Base-by-base conservation (phyloP, 2,113 vertebrate genomes). In the Clupea harengus region DNA sequence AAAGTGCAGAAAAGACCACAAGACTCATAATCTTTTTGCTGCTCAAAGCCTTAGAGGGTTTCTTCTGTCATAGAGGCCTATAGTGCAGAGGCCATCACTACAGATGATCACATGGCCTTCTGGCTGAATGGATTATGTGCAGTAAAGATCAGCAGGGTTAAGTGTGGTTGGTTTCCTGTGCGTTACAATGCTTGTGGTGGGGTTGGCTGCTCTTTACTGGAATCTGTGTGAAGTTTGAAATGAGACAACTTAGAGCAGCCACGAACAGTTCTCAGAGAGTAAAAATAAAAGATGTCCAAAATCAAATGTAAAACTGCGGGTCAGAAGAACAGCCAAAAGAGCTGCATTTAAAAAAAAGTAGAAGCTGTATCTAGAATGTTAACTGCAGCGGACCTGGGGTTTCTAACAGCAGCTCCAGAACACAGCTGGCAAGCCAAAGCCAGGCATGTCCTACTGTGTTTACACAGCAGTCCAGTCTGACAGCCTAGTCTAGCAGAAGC, bases 31-130 rank as follows among this genome's bases (percentile, higher is more conserved):
- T 78, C 72, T 39, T 67, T 28, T 67, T 64, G 57, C 52, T 54
- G 52, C 54, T 67, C 64, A 67, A 28, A 28, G 60, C 10, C 54
- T 39, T 15, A 39, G 28, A 15, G 4, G 28, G 28, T 75, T 28
- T 75, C 32, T 10, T 75, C 28, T 10, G 39, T n/a, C 60, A 72
- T 7, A 72, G 64, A 72, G 64, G n/a, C 28, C 72, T 39, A 32
- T 75, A 32, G 8, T 28, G 8, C 13, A 32, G 25, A 28, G 67
- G 67, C 67, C 28, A 75, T 75, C 72, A 17, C 72, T 78, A 4
- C 72, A 78, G 72, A 78, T 78, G n/a, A 64, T n/a, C 60, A 22
- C 60, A 64, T 64, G 72, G 28, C 72, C 28, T 78, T 39, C 28
- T 44, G 13, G 13, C 72, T 78, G 28, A 78, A 15, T 78, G 72